Percentiles rank a stretch among this genome's conserved stretches.
phyloP scores from a whole-genome alignment of 2,797 vertebrate genomes.

The Typhlichthys subterraneus region DNA sequence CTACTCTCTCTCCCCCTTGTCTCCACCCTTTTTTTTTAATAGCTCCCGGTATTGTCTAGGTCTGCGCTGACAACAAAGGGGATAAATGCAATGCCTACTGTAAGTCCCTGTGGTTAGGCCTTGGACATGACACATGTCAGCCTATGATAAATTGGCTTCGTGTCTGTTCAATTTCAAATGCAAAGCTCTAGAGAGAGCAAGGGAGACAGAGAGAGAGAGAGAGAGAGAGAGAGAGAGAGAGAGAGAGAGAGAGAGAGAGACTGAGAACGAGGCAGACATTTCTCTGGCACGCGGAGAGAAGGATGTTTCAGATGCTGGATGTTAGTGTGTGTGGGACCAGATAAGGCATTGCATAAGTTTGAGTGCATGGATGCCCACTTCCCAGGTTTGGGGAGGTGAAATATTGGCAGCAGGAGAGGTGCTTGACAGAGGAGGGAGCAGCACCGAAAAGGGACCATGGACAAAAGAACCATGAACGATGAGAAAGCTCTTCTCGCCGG shows the following conservation, averaged over 20 bases:
- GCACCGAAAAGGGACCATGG: conserved; percentile 14
- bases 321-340: conserved; percentile 88
- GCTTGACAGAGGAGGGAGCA: conserved; percentile 59
- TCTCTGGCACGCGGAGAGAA: conserved; percentile 81
- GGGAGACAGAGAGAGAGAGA: conserved; percentile 54
- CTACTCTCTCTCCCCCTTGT: conserved; percentile 34
- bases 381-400: conserved; percentile 83
- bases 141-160: conserved; percentile 98
- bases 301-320: conserved; percentile 90
- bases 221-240: conserved; percentile 29
- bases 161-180: conserved; percentile 99
- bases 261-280: conserved; percentile 75
- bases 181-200: conserved; percentile 95
- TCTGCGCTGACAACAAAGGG: conserved; percentile 89
- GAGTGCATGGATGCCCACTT: conserved; percentile 88
- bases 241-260: conserved; percentile 21
- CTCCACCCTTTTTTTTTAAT: conserved; percentile 76
- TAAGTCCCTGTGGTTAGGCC: conserved; percentile 94
- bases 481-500: conserved; percentile 81
- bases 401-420: conserved; percentile 89
- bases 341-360: conserved; percentile 92
- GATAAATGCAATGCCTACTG: conserved; percentile 91
- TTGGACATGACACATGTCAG: conserved; percentile 99
- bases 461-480: conserved; percentile 62
- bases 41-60: conserved; percentile 84